Conservation (phyloP, 2,888 invertebrate species). For the Rhagonycha fulva region DNA sequence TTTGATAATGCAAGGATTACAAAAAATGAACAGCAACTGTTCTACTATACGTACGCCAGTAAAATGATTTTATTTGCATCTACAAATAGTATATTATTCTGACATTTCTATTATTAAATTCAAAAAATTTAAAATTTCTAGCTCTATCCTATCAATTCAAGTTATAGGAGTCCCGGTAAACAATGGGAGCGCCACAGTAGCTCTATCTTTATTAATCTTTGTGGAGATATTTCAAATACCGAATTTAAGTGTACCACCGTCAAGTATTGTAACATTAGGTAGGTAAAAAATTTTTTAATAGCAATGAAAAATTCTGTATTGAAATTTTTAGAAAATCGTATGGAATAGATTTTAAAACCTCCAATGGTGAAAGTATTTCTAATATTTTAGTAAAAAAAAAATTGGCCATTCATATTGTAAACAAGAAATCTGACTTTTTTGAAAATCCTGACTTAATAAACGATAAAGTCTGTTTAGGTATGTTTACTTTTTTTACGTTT, state of each 20-base stretch:
- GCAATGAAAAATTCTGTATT: neutral
- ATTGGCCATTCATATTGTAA: slow-evolving; percentile 5
- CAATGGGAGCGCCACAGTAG: slow-evolving; percentile 5
- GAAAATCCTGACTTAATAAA: neutral
- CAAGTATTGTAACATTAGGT: neutral
- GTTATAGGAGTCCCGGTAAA: neutral
- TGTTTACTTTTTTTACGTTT: neutral
- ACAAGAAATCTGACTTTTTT: neutral
- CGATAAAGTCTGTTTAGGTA: neutral
- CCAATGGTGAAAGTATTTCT: neutral
- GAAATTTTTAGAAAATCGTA: slow-evolving; percentile 12
- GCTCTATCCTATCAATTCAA: slow-evolving; percentile 17
- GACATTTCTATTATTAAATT: too few relatives aligned
- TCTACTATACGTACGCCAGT: too few relatives aligned
- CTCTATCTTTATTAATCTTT: neutral
- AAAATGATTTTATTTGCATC: too few relatives aligned
- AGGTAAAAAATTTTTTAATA: neutral
- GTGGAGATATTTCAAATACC: neutral
- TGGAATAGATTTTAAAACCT: slow-evolving; percentile 9
- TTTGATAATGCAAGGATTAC: too few relatives aligned
- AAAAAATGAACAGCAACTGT: too few relatives aligned
- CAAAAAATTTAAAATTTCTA: neutral
- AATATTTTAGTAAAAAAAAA: slow-evolving; percentile 2
- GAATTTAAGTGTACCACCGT: slow-evolving; percentile 4
- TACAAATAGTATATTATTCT: too few relatives aligned